Evolutionary conservation across 2,888 invertebrate species (phyloP).

Genomic region (Heliconius sara): DNA sequence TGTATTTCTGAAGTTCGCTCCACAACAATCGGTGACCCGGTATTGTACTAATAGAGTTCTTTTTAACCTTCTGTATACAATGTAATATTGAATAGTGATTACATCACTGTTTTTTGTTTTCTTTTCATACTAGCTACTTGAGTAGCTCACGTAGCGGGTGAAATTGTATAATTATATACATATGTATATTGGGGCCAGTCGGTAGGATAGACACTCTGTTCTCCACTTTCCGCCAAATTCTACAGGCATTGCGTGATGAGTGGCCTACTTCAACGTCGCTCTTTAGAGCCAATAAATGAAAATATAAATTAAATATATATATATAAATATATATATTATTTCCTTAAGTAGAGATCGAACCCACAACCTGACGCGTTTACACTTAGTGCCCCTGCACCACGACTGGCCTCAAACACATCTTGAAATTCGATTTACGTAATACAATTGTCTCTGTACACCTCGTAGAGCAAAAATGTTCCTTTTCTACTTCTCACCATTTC

Average conservation of each 20-base stretch:
- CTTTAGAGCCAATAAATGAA: too few relatives aligned
- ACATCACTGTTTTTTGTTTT: neutral
- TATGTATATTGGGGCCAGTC: too few relatives aligned
- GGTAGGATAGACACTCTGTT: too few relatives aligned
- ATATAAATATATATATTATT: too few relatives aligned
- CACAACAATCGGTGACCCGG: constrained; percentile 10
- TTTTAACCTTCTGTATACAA: neutral
- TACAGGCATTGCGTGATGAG: too few relatives aligned
- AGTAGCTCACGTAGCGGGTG: neutral
- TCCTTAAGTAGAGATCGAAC: too few relatives aligned
- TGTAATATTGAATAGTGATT: neutral
- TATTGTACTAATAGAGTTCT: neutral
- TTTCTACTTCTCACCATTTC: neutral
- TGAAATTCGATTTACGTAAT: constrained; percentile 6
- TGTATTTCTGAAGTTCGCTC: constrained; percentile 27
- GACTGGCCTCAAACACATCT: neutral
- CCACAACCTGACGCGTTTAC: too few relatives aligned
- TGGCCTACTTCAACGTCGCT: too few relatives aligned
- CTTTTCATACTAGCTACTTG: neutral
- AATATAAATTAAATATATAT: too few relatives aligned
- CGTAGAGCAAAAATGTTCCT: neutral
- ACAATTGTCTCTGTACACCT: constrained; percentile 10
- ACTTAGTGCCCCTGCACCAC: too few relatives aligned
- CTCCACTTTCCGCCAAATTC: too few relatives aligned
- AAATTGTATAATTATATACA: neutral